Conservation (phyloP, 2,113 vertebrate species). For the Guaruba guarouba region DNA sequence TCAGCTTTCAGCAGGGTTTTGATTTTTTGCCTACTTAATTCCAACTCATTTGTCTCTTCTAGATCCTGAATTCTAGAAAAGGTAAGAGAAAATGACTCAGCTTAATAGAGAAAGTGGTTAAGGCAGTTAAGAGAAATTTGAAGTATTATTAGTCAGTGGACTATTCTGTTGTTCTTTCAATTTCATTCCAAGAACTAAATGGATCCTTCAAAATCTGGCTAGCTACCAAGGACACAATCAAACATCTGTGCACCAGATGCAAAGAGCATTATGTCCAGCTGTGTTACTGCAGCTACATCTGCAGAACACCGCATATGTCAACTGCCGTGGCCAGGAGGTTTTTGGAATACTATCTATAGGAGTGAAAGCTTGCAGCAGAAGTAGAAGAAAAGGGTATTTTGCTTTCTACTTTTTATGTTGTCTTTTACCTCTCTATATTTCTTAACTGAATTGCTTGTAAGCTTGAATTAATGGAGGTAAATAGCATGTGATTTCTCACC, state of each 20-base stretch:
- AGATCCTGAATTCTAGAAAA: not conserved
- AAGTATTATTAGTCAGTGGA: constrained; percentile 6
- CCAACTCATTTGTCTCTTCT: not conserved
- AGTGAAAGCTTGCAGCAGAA: constrained; percentile 7
- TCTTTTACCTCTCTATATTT: not conserved
- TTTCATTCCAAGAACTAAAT: constrained; percentile 36
- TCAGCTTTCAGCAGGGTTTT: not conserved
- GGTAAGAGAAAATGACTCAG: constrained; percentile 34
- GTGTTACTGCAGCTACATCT: constrained; percentile 68
- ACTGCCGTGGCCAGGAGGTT: constrained; percentile 23
- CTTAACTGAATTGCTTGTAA: not conserved
- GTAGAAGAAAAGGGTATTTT: not conserved
- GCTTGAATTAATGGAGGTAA: not conserved
- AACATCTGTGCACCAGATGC: constrained; percentile 75
- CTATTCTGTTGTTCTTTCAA: constrained; percentile 34
- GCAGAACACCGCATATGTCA: constrained; percentile 35
- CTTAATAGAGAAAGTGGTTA: not conserved
- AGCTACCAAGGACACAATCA: constrained; percentile 47
- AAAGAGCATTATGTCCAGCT: constrained; percentile 61
- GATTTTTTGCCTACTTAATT: not conserved
- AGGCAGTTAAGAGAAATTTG: constrained; percentile 8
- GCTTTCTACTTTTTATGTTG: not conserved
- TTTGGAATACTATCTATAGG: constrained; percentile 12
- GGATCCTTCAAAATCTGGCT: constrained; percentile 65
- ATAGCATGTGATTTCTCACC: not conserved